Evolutionary conservation across 2,888 invertebrate genomes (phyloP).

Genomic region (Oeneis ivallda): DNA sequence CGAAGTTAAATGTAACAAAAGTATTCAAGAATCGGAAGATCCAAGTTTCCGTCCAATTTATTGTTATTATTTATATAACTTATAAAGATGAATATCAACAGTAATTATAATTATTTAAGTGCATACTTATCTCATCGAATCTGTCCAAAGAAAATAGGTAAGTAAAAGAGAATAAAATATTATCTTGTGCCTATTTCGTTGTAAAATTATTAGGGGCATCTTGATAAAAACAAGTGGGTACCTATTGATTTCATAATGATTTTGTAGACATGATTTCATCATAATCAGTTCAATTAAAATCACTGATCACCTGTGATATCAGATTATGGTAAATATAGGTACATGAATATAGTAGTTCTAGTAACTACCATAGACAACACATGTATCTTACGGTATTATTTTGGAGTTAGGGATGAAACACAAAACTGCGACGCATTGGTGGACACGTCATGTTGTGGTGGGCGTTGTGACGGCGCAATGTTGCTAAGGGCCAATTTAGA

Average conservation of each 20-base stretch:
- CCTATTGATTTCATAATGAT: not conserved
- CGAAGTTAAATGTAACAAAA: slow-evolving; percentile 14
- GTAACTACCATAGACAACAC: too few relatives aligned
- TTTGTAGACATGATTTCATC: not conserved
- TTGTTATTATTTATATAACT: not conserved
- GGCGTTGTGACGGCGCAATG: too few relatives aligned
- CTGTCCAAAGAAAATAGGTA: slow-evolving; percentile 13
- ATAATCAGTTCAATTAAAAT: not conserved
- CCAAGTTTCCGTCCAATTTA: slow-evolving; percentile 14
- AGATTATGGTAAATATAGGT: too few relatives aligned
- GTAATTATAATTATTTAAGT: not conserved
- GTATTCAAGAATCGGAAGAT: slow-evolving; percentile 3
- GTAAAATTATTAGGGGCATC: not conserved
- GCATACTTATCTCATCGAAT: slow-evolving; percentile 13
- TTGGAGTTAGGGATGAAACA: too few relatives aligned
- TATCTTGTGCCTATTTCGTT: not conserved
- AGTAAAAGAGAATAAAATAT: not conserved
- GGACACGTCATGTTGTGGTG: too few relatives aligned
- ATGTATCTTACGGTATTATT: too few relatives aligned
- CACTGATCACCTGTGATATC: too few relatives aligned
- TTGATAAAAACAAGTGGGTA: not conserved
- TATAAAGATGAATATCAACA: not conserved
- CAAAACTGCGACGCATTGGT: too few relatives aligned
- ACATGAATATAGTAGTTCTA: too few relatives aligned
- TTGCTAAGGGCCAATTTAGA: too few relatives aligned